phyloP scores from a whole-genome alignment of 1,140 invertebrate genomes.

The Mylabris phalerata region DNA sequence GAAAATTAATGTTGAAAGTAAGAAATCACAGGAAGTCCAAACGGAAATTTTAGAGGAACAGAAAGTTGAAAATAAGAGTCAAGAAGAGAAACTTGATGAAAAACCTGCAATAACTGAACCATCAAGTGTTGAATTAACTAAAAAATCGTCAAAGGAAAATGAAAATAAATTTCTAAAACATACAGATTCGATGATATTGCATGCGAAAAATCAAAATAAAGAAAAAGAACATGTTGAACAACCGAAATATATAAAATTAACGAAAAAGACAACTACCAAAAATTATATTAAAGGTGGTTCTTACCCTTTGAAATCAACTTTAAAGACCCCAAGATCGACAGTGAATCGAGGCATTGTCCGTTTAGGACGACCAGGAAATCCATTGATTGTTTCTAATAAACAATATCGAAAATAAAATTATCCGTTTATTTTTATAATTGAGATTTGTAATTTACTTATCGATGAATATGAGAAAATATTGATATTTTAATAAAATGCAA shows the following conservation, averaged over 20 bases:
- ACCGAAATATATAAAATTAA: conserved; percentile 31
- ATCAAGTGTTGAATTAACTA: neutral
- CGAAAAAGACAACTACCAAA: conserved; percentile 19
- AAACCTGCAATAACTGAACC: too few relatives aligned
- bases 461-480: neutral
- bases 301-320: conserved; percentile 30
- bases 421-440: neutral
- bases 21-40: conserved; percentile 24
- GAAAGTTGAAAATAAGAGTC: neutral
- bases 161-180: conserved; percentile 23
- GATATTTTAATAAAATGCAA: too few relatives aligned
- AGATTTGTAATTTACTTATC: neutral
- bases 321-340: conserved; percentile 21
- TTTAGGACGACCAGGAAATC: conserved; percentile 27
- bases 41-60: conserved; percentile 12
- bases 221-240: conserved; percentile 26
- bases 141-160: neutral
- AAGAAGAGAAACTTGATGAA: neutral
- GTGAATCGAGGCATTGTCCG: neutral
- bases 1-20: neutral
- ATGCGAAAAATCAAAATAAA: conserved; percentile 21
- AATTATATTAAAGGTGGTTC: conserved; percentile 31
- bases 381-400: conserved; percentile 24
- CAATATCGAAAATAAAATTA: conserved; percentile 11
- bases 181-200: conserved; percentile 28